Conservation (phyloP, 2,888 invertebrate species). For the Amorpha juglandis region DNA sequence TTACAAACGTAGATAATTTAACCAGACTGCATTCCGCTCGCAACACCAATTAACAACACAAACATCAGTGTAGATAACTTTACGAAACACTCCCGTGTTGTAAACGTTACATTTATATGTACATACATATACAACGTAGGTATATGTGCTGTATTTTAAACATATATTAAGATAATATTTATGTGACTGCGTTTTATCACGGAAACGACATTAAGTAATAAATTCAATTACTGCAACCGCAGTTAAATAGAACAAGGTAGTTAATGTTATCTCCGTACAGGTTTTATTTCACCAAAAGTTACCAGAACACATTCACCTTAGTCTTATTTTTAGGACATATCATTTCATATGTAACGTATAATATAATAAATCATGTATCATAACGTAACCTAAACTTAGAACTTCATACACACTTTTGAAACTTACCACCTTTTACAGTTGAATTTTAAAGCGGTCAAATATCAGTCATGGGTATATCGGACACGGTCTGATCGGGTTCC, state of each 20-base stretch:
- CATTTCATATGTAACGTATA: no score
- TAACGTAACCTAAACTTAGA: no score
- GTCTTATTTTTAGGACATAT: background rate
- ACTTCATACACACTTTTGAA: background rate
- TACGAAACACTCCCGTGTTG: conserved; percentile 19
- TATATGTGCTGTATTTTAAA: conserved; percentile 5
- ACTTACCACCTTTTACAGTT: background rate
- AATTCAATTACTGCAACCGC: conserved; percentile 34
- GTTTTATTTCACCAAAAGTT: background rate
- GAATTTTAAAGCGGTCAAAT: background rate
- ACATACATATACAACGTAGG: background rate
- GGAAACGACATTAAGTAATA: conserved; percentile 28
- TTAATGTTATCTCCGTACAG: conserved; percentile 24
- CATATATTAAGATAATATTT: conserved; percentile 20
- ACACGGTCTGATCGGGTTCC: background rate
- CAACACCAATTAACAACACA: conserved; percentile 19
- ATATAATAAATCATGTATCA: background rate
- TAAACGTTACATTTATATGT: conserved; percentile 4
- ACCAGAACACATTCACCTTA: background rate
- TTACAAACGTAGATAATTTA: conserved; percentile 20
- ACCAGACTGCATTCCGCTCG: conserved; percentile 20
- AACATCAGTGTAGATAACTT: conserved; percentile 14
- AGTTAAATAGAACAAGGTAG: conserved; percentile 32
- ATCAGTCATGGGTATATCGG: background rate
- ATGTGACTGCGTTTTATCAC: conserved; percentile 12